phyloP scores from a whole-genome alignment of 2,113 vertebrate genomes.

The Uria lomvia region DNA sequence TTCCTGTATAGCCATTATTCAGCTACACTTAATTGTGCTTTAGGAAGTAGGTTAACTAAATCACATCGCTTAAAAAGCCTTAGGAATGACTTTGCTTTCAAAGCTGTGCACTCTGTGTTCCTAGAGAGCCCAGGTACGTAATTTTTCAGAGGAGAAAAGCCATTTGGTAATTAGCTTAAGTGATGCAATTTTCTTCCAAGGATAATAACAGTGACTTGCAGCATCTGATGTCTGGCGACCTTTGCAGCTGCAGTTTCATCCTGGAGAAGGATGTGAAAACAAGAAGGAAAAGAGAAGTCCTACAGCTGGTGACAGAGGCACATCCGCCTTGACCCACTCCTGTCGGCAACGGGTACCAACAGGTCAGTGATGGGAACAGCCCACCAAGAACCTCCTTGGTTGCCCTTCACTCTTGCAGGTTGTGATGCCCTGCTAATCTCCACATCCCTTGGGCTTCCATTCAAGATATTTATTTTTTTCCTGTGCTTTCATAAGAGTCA shows the following conservation, averaged over 20 bases:
- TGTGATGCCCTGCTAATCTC: neutral
- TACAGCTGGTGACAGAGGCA: neutral
- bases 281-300: neutral
- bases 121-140: neutral
- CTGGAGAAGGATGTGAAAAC: neutral
- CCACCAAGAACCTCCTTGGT: neutral
- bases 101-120: neutral
- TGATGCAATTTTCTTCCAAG: neutral
- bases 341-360: neutral
- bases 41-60: neutral
- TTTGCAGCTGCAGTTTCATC: neutral
- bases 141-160: neutral
- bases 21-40: neutral
- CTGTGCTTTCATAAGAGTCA: neutral
- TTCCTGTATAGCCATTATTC: neutral
- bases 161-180: conserved; percentile 1
- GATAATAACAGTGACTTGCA: neutral
- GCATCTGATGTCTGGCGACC: neutral
- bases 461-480: neutral
- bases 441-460: neutral
- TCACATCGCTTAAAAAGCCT: neutral
- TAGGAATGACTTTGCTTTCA: neutral
- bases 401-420: neutral
- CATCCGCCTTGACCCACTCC: neutral
- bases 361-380: neutral